These are phyloP conservation scores for Cyrtorhinus lividipennis DNA, from an alignment of 1,140 invertebrate genomes.

Conservation along the genomic window DNA sequence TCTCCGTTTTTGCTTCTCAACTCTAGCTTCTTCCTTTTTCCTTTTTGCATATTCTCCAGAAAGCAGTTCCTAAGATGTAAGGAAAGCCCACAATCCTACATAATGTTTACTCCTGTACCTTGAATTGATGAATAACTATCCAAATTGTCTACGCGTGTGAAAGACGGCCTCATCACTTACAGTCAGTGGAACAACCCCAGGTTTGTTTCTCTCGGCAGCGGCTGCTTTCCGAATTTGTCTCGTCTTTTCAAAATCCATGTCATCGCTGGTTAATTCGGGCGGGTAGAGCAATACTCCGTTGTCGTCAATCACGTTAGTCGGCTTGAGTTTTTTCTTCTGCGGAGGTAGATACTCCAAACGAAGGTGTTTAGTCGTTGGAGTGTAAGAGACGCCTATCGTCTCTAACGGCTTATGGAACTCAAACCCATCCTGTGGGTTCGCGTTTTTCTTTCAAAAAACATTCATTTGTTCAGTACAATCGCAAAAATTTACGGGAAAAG, in stretches of 20 bases:
- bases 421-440: conserved; percentile 32
- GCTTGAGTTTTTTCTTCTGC: conserved; percentile 27
- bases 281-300: conserved; percentile 34
- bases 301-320: conserved; percentile 28
- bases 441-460: background rate
- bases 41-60: conserved; percentile 32
- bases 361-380: conserved; percentile 36
- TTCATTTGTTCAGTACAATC: background rate
- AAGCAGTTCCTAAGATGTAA: conserved; percentile 33
- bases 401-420: conserved; percentile 45
- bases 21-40: conserved; percentile 12
- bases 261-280: conserved; percentile 29
- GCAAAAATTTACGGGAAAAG: too few relatives aligned
- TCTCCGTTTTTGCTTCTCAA: conserved; percentile 11
- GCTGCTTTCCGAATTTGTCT: conserved; percentile 26
- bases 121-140: background rate
- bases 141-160: too few relatives aligned
- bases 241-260: conserved; percentile 7
- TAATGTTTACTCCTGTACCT: too few relatives aligned
- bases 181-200: conserved; percentile 31
- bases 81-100: too few relatives aligned
- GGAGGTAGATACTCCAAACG: conserved; percentile 35
- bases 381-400: conserved; percentile 43
- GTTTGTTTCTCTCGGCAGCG: conserved; percentile 20
- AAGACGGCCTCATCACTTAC: conserved; percentile 11